Evolutionary conservation across 2,888 invertebrate species (phyloP).

Genomic region (Nymphalis polychloros): DNA sequence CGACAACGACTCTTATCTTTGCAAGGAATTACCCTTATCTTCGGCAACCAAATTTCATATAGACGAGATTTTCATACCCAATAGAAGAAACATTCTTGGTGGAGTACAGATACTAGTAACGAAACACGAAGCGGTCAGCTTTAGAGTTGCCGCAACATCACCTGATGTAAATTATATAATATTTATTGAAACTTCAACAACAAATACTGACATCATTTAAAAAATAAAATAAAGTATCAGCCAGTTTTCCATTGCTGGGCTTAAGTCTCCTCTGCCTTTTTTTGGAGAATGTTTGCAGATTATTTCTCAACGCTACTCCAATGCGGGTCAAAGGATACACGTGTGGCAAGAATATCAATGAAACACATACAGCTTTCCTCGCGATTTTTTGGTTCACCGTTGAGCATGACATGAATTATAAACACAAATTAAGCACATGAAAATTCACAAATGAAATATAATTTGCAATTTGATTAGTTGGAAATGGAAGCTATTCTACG

Average conservation of each 20-base stretch:
- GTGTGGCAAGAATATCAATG: too few species aligned
- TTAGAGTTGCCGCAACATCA: conserved; percentile 60
- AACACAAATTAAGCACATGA: too few species aligned
- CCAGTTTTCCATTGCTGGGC: not conserved
- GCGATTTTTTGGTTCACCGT: too few species aligned
- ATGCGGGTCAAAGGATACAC: too few species aligned
- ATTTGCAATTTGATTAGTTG: conserved; percentile 48
- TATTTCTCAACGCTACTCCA: too few species aligned
- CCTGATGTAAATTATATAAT: conserved; percentile 51
- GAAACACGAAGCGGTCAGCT: conserved; percentile 61
- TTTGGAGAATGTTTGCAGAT: too few species aligned
- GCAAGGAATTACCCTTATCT: conserved; percentile 52
- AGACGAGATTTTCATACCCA: conserved; percentile 69
- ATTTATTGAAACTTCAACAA: not conserved
- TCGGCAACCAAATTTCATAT: conserved; percentile 57
- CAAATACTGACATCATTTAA: not conserved
- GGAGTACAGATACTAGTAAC: conserved; percentile 60
- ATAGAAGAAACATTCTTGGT: conserved; percentile 68
- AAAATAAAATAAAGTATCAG: too few species aligned
- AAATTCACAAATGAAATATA: not conserved
- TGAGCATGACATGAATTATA: too few species aligned
- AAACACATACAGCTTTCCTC: too few species aligned
- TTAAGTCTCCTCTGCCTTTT: too few species aligned
- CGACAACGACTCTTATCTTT: conserved; percentile 53
- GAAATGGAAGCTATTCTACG: conserved; percentile 63